These are phyloP conservation scores for Patiria pectinifera DNA, from an alignment of 53 echinoderm and acorn worm species.

Conservation along the genomic window DNA sequence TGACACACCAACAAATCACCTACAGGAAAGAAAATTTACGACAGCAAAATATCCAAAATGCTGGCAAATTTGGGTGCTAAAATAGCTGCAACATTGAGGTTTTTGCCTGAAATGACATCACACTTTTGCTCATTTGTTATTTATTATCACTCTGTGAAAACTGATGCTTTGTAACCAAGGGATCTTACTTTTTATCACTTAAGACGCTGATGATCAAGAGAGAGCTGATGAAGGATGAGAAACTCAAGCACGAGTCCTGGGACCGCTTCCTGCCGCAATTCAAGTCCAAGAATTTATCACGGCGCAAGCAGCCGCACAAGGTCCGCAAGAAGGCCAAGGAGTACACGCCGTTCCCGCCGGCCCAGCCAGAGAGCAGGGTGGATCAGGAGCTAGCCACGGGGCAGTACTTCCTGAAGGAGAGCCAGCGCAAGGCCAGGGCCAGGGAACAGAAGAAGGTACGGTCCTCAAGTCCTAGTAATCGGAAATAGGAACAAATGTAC, in stretches of 20 bases:
- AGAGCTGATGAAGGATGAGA: conserved; percentile 96
- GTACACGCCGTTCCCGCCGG: conserved; percentile 94
- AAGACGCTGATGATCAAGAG: conserved; percentile 94
- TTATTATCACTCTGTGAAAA: too few species aligned
- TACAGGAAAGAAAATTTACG: too few species aligned
- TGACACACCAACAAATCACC: too few species aligned
- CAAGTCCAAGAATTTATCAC: conserved; percentile 86
- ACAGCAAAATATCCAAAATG: too few species aligned
- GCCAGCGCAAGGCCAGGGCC: conserved; percentile 72
- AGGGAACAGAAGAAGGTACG: conserved; percentile 82
- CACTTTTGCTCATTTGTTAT: too few species aligned
- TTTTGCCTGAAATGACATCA: too few species aligned
- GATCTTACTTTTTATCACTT: neutral
- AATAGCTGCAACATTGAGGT: too few species aligned
- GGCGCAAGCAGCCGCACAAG: conserved; percentile 90
- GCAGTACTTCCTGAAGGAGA: conserved; percentile 89
- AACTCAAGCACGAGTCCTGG: conserved; percentile 93
- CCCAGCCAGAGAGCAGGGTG: conserved; percentile 88
- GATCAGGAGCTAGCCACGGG: conserved; percentile 91
- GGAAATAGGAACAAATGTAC: neutral
- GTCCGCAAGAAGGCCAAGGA: conserved; percentile 86
- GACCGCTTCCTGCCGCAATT: conserved; percentile 95
- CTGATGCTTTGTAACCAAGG: too few species aligned
- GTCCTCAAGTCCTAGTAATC: neutral
- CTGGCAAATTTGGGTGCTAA: too few species aligned